These are phyloP conservation scores for Eulemur mongoz DNA, from an alignment of 2,797 vertebrate species.

Conservation along the genomic window DNA sequence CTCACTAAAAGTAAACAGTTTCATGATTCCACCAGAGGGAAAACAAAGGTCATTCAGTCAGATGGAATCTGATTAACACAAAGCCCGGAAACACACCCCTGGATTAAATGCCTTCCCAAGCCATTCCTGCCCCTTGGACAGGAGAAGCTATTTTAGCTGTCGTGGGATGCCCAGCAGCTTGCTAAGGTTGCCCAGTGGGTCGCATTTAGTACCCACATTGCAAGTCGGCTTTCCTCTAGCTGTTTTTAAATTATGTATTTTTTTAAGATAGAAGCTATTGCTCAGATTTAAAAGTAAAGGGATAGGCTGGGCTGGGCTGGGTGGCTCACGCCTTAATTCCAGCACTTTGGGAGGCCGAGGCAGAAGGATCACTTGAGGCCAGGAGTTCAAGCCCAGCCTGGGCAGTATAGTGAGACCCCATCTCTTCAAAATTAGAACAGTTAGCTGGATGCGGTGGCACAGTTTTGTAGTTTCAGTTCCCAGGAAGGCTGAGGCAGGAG, in stretches of 20 bases:
- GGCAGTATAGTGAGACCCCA: not conserved
- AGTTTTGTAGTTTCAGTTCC: not conserved
- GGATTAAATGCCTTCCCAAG: not conserved
- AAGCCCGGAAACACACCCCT: not conserved
- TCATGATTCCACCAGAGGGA: not conserved
- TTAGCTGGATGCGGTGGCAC: not conserved
- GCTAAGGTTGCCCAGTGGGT: not conserved
- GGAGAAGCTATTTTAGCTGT: not conserved
- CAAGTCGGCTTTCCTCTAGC: not conserved
- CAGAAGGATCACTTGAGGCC: not conserved
- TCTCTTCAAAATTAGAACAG: not conserved
- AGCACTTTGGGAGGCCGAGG: not conserved
- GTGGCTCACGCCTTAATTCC: not conserved
- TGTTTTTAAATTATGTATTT: not conserved
- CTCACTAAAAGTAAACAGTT: not conserved
- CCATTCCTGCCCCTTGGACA: accelerated
- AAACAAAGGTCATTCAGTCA: not conserved
- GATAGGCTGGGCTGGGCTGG: not conserved
- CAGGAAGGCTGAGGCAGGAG: not conserved
- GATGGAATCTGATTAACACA: not conserved
- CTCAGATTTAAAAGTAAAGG: slow-evolving; percentile 14
- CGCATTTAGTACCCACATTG: not conserved
- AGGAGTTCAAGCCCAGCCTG: not conserved
- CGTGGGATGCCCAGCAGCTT: not conserved
- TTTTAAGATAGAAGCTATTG: not conserved